Evolutionary conservation across 2,888 invertebrate species (phyloP), one percentile per base, ranked within the genome.

Genomic region (Sepioteuthis lessoniana): DNA sequence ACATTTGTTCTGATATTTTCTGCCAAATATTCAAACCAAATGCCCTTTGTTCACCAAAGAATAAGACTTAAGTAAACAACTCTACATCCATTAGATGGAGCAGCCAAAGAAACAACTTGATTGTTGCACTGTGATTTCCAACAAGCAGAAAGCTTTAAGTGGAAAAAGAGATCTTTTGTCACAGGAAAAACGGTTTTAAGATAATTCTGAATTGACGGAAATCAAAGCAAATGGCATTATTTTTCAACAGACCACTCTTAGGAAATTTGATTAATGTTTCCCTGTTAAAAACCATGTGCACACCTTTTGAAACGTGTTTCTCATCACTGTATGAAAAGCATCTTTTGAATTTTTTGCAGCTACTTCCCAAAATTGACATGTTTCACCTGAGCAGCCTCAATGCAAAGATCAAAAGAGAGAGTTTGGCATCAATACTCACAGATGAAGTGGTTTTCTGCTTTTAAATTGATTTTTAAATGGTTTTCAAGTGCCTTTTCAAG

Each of bases 171-270:
- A 76, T 35, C 35, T 76, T 76, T 76, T 76, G 76, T 76, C n/a
- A 35, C 2, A 76, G 76, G 76, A 76, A 76, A 76, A 76, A 76
- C n/a, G 4, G 25, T 76, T 76, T 76, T 76, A n/a, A 76, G n/a
- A 76, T 76, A 76, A 76, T 76, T 76, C 76, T 76, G 76, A 76
- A 76, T 76, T 35, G 76, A 76, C 76, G n/a, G 76, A 76, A 76
- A 76, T n/a, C 76, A 35, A 76, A n/a, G n/a, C 76, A 76, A 76
- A 76, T 35, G 19, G 10, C 76, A 76, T 76, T 76, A 76, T 76
- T n/a, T 76, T 76, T 76, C 76, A 76, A 35, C 13, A n/a, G n/a
- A 76, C 76, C 76, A 76, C 76, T n/a, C 76, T 76, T 1, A 76
- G n/a, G n/a, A 76, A 76, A 76, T 76, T 76, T 35, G n/a, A 76